Evolutionary conservation across 2,888 invertebrate genomes (phyloP), one percentile per base, ranked within the genome.

Genomic region (Drosophila demipolita): DNA sequence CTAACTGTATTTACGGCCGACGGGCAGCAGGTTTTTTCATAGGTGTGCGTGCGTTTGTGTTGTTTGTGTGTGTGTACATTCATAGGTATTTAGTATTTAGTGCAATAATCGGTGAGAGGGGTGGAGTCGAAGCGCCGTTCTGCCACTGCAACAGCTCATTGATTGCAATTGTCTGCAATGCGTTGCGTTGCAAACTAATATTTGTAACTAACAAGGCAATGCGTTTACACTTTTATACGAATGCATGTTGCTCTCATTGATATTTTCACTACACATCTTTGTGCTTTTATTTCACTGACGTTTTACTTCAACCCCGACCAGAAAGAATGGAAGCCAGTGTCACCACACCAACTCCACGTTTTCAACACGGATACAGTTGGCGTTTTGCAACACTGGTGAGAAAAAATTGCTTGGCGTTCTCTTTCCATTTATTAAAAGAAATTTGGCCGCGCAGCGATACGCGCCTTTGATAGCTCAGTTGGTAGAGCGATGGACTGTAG

Each of bases 401-500:
- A 23, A 8, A 3, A 29, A 32, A 26, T 8, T 53, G 36, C 26
- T 48, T 26, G 17, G 4, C 1, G 12, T 23, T n/a, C n/a, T 42
- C n/a, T 8, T 42, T 26, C 5, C 29, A 6, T 52, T 66, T 49
- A 29, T 61, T 54, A 23, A 2, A 35, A n/a, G 40, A n/a, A 36
- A 49, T 50, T 66, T 52, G 54, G 65, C 15, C 17, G 2, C 0
- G 5, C 12, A 0, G 6, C 12, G 12, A 35, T 38, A 52, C 9
- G 17, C 35, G 53, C 88, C 83, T 88, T 83, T 80, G 82, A 90
- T 88, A 88, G 87, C 90, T 88, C 88, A 90, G 87, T 80, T 90
- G 87, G 87, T 90, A 88, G 86, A 90, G 86, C 86, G 88, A 83
- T 88, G 88, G 83, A 88, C 83, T 83, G 80, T 83, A 90, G 82